Conservation (phyloP, 2,113 vertebrate genomes). For the Archilochus colubris region DNA sequence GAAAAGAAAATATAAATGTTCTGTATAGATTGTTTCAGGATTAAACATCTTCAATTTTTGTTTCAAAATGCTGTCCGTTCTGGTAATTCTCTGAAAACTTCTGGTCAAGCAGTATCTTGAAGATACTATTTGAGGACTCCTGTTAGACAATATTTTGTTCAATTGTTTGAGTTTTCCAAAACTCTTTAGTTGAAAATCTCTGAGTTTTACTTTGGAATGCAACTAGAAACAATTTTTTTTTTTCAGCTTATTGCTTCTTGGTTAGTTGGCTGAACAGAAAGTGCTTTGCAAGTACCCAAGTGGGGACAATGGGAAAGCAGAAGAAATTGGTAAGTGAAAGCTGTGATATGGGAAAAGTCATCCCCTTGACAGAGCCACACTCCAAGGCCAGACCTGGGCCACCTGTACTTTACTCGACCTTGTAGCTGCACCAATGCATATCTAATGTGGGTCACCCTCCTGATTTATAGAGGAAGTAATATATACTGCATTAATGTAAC, state of each 20-base stretch:
- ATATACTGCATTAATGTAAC: not conserved
- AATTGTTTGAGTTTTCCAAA: not conserved
- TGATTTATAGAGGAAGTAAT: not conserved
- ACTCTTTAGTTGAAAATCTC: not conserved
- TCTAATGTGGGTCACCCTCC: not conserved
- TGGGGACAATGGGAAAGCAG: not conserved
- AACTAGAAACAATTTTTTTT: not conserved
- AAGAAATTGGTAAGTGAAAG: not conserved
- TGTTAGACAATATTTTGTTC: constrained; percentile 20
- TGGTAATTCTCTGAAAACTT: constrained; percentile 54
- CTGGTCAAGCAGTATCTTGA: constrained; percentile 35
- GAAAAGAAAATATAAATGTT: not conserved
- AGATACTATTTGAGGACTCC: not conserved
- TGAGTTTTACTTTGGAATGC: not conserved
- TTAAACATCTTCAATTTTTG: constrained; percentile 43
- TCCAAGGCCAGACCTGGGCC: not conserved
- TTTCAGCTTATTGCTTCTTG: not conserved
- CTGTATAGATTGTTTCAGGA: constrained; percentile 28
- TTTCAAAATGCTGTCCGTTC: constrained; percentile 56
- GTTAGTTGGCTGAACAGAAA: not conserved
- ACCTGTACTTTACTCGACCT: not conserved
- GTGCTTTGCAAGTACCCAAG: not conserved
- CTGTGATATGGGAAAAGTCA: not conserved
- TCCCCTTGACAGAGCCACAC: not conserved
- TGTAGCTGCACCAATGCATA: not conserved